Evolutionary conservation across 2,113 vertebrate species (phyloP).

Genomic region (Chelonoidis abingdonii): DNA sequence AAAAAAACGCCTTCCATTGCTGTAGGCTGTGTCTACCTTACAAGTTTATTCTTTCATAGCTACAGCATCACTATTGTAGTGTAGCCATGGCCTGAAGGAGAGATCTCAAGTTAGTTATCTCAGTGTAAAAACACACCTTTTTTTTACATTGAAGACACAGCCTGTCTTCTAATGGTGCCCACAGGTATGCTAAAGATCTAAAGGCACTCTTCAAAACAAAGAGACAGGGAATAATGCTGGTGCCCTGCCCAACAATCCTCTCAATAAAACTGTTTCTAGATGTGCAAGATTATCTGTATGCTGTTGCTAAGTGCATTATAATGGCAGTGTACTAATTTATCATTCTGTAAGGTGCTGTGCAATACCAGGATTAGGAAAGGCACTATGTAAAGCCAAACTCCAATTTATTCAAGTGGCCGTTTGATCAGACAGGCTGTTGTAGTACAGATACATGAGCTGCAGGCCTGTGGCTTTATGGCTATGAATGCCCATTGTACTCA

Average conservation of each 20-base stretch:
- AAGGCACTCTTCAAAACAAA: constrained; percentile 34
- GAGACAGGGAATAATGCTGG: constrained; percentile 18
- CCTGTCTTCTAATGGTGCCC: neutral
- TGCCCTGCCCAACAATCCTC: constrained; percentile 27
- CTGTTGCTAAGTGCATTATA: constrained; percentile 55
- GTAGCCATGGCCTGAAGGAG: too few species aligned
- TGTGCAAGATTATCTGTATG: neutral
- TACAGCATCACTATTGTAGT: too few species aligned
- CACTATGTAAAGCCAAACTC: constrained; percentile 41
- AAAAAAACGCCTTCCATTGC: too few species aligned
- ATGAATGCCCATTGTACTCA: constrained; percentile 1
- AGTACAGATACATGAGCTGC: neutral
- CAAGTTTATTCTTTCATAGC: too few species aligned
- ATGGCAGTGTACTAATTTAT: constrained; percentile 45
- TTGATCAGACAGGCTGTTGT: constrained; percentile 29
- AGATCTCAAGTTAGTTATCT: too few species aligned
- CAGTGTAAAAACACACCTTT: neutral
- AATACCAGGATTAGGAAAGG: neutral
- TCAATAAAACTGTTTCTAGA: constrained; percentile 52
- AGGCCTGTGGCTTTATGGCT: constrained; percentile 54
- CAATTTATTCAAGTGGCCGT: constrained; percentile 14
- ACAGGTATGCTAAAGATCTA: constrained; percentile 20
- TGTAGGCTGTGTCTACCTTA: too few species aligned
- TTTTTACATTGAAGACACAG: neutral
- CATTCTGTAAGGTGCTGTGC: constrained; percentile 56